phyloP scores from a whole-genome alignment of 2,797 vertebrate species.

The Spinus olivaceus region DNA sequence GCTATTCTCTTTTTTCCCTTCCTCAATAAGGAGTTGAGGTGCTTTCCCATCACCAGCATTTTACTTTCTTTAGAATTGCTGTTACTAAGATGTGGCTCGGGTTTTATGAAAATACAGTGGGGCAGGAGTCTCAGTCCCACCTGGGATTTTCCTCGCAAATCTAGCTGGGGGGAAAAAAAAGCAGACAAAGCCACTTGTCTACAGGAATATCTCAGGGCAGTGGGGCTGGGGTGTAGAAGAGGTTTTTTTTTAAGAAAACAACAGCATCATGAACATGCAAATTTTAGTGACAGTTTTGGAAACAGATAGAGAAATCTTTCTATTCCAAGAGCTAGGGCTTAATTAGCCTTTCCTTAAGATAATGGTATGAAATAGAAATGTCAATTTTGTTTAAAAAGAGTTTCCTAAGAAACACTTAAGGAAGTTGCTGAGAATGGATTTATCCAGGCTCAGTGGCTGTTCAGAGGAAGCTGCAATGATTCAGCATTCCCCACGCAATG shows the following conservation, averaged over 20 bases:
- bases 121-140: not conserved
- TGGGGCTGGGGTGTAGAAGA: not conserved
- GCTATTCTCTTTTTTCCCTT: not conserved
- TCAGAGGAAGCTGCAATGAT: not conserved
- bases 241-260: not conserved
- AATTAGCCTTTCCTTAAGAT: not conserved
- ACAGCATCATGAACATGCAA: not conserved
- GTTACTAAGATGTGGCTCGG: not conserved
- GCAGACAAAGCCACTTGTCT: not conserved
- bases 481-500: not conserved
- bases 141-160: not conserved
- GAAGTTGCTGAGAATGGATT: not conserved
- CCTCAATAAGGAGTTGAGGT: not conserved
- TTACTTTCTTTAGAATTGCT: not conserved
- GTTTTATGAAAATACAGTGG: not conserved
- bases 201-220: not conserved
- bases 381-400: not conserved
- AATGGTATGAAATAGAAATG: not conserved
- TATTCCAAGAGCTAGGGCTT: not conserved
- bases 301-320: not conserved
- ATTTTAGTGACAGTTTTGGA: not conserved
- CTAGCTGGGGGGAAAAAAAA: fast-evolving
- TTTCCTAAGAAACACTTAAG: not conserved
- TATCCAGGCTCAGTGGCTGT: not conserved
- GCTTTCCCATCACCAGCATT: not conserved